These are phyloP conservation scores for Progne subis DNA, from an alignment of 2,113 vertebrate species.

Conservation along the genomic window DNA sequence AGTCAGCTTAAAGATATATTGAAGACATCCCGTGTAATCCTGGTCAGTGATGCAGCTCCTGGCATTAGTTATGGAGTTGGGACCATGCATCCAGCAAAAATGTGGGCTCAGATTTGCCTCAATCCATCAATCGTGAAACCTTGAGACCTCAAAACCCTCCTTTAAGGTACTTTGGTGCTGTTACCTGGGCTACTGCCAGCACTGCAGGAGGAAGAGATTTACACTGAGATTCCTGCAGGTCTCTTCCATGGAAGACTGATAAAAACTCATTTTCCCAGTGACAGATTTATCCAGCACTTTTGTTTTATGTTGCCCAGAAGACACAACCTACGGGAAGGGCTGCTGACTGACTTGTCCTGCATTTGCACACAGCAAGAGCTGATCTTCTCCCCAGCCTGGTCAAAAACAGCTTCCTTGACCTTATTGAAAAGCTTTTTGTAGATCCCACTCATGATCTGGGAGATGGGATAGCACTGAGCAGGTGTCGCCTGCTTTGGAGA, in stretches of 20 bases:
- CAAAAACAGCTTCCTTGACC: not conserved
- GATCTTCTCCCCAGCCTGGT: not conserved
- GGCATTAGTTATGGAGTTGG: not conserved
- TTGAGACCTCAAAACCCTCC: not conserved
- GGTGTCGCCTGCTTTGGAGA: not conserved
- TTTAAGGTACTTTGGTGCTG: not conserved
- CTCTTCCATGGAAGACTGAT: not conserved
- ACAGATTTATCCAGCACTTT: not conserved
- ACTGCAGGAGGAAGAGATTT: not conserved
- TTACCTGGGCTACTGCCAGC: not conserved
- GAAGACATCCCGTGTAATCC: not conserved
- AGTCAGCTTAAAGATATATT: not conserved
- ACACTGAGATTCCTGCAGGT: not conserved
- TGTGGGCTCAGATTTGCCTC: not conserved
- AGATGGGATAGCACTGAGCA: not conserved
- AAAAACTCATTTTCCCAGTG: not conserved
- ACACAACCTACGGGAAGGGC: not conserved
- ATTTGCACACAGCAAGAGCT: not conserved
- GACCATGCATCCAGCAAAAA: not conserved
- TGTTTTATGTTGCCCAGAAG: not conserved
- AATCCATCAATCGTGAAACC: not conserved
- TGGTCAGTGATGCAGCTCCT: not conserved
- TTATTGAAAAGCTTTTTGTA: not conserved
- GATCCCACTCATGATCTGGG: not conserved
- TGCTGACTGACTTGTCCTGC: not conserved